phyloP scores from a whole-genome alignment of 2,888 invertebrate species.

The Agrochola lychnidis region DNA sequence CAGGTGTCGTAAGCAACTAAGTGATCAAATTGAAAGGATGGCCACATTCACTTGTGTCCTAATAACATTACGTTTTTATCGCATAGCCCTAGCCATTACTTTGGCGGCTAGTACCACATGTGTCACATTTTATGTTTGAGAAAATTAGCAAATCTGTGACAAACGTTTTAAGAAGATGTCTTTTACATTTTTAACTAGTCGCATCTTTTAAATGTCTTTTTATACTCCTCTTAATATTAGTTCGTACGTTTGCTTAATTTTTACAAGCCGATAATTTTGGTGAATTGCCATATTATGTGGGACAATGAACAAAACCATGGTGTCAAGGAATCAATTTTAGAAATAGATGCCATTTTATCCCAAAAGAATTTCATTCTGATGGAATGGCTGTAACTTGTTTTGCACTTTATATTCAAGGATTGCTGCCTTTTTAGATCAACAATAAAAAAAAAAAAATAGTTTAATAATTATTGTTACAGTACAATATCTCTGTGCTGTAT shows the following conservation, averaged over 20 bases:
- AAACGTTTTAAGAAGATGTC: neutral
- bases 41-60: constrained; percentile 46
- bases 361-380: neutral
- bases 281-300: constrained; percentile 11
- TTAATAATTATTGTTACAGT: too few relatives aligned
- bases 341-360: neutral
- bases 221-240: neutral
- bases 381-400: neutral
- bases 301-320: neutral
- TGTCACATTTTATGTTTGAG: constrained; percentile 2
- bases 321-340: neutral
- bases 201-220: constrained; percentile 4
- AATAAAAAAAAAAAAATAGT: too few relatives aligned
- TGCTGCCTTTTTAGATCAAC: too few relatives aligned
- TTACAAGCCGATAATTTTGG: neutral
- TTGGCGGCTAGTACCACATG: neutral
- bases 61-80: constrained; percentile 39
- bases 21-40: constrained; percentile 40
- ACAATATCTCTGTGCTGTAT: too few relatives aligned
- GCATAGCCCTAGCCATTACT: neutral
- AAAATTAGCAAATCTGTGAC: neutral
- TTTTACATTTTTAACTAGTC: neutral
- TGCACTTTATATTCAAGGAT: neutral
- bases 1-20: constrained; percentile 27
- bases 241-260: neutral